Evolutionary conservation across 2,113 vertebrate genomes (phyloP), one percentile per base, ranked within the genome.

Genomic region (Athene cunicularia): DNA sequence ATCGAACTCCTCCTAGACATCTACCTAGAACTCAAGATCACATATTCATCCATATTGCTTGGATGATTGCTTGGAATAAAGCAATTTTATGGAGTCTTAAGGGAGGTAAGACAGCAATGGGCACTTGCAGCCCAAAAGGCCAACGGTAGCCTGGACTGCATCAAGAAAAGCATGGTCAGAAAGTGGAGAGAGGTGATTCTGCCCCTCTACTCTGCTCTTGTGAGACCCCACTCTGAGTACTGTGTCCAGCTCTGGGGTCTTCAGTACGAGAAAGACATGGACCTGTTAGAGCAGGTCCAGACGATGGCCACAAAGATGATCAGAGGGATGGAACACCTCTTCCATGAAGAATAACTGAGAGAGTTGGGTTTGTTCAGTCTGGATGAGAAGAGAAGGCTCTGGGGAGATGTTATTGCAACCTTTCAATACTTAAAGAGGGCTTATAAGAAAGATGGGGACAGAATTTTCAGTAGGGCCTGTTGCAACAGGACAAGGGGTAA

Each of bases 61-160:
- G 49, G 10, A 32, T 12, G 20, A 47, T 47, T 47, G 45, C 45
- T 47, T 47, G 45, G 45, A 47, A 49, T 23, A 63, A 86, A 86
- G 26, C 30, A 70, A 6, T 58, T 23, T 17, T 33, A 26, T 4
- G 1, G 24, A 63, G 15, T 41, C 47, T 73, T 58, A 80, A 68
- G 33, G 33, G 7, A 86, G 5, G 80, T 18, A 5, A 21, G 37
- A 14, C 6, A 7, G 30, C 19, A 68, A 43, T 5, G 21, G 15
- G 5, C 1, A 5, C 33, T 49, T 28, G 13, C 37, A 77, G 35
- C 14, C 22, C 28, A 56, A 24, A 50, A 85, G 35, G 28, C 11
- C 49, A 70, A 43, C 11, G 0, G 0, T 14, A 45, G 17, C 26
- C 37, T 64, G 24, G 41, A 5, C 20, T 80, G 35, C 30, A 64